phyloP scores from a whole-genome alignment of 2,113 vertebrate species.

The Trochalopteron elliotii region DNA sequence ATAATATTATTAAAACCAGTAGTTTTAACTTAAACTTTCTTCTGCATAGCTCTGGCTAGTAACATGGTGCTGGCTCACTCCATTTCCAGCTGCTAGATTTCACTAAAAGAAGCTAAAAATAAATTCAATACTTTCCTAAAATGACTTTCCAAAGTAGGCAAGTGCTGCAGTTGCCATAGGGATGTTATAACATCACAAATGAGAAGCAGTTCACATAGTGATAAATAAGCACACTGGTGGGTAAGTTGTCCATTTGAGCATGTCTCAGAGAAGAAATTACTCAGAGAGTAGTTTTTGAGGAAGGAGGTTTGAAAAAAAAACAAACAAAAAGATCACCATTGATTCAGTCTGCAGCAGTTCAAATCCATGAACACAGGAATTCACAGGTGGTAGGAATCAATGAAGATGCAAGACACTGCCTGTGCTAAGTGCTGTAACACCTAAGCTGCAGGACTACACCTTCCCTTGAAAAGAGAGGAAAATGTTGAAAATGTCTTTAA shows the following conservation, averaged over 20 bases:
- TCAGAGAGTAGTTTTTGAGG: neutral
- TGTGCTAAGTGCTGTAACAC: neutral
- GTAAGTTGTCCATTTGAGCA: neutral
- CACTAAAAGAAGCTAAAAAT: constrained; percentile 62
- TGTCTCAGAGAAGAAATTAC: neutral
- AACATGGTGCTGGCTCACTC: constrained; percentile 6
- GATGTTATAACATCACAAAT: constrained; percentile 34
- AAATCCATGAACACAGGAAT: neutral
- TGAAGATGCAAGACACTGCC: neutral
- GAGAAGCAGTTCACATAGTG: neutral
- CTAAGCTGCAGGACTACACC: neutral
- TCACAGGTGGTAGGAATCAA: neutral
- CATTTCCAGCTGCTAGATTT: constrained; percentile 56
- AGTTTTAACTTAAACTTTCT: neutral
- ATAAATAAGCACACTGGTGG: constrained; percentile 36
- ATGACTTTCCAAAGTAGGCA: constrained; percentile 51
- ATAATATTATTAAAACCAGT: neutral
- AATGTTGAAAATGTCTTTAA: neutral
- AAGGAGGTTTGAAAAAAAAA: neutral
- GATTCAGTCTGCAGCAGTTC: neutral
- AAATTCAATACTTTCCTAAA: constrained; percentile 63
- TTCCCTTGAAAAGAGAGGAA: neutral
- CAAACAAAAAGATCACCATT: neutral
- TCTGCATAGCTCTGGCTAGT: neutral
- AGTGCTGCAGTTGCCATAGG: constrained; percentile 63